Evolutionary conservation across 2,797 vertebrate species (phyloP).

Genomic region (Syngnathus acus): DNA sequence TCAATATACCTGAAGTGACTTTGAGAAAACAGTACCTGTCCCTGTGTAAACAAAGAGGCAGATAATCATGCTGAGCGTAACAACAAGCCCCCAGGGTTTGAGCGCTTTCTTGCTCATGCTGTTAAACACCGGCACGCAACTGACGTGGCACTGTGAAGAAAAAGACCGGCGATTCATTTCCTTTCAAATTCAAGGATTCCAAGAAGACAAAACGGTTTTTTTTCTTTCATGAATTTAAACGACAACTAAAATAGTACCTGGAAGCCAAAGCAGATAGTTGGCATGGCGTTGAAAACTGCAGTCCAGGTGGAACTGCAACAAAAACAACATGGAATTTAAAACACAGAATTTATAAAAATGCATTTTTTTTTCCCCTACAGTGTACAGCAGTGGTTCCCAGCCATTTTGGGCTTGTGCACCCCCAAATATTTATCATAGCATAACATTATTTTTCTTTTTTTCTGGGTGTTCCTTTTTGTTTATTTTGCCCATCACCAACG

Average conservation of each 20-base stretch:
- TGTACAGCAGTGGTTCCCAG: no score
- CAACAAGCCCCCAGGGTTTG: conserved; percentile 85
- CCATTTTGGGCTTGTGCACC: no score
- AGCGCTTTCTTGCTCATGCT: conserved; percentile 85
- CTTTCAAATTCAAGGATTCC: neutral
- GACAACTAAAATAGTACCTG: conserved; percentile 73
- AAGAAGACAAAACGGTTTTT: neutral
- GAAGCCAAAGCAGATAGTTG: conserved; percentile 98
- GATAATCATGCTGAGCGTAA: conserved; percentile 85
- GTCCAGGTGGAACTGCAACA: conserved; percentile 83
- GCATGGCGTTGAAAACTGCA: conserved; percentile 92
- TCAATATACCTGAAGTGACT: neutral
- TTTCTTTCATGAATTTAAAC: conserved; percentile 10
- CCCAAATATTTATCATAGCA: no score
- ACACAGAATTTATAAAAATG: neutral
- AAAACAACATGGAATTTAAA: conserved; percentile 13
- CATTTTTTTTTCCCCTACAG: no score
- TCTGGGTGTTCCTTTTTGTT: no score
- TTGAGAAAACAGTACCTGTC: conserved; percentile 72
- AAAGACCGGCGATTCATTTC: neutral
- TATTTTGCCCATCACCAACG: no score
- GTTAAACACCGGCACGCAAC: conserved; percentile 93
- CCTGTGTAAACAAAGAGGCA: conserved; percentile 94
- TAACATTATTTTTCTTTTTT: no score
- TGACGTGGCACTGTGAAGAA: conserved; percentile 84